phyloP scores from a whole-genome alignment of 2,888 invertebrate species.

The Sepiola atlantica region DNA sequence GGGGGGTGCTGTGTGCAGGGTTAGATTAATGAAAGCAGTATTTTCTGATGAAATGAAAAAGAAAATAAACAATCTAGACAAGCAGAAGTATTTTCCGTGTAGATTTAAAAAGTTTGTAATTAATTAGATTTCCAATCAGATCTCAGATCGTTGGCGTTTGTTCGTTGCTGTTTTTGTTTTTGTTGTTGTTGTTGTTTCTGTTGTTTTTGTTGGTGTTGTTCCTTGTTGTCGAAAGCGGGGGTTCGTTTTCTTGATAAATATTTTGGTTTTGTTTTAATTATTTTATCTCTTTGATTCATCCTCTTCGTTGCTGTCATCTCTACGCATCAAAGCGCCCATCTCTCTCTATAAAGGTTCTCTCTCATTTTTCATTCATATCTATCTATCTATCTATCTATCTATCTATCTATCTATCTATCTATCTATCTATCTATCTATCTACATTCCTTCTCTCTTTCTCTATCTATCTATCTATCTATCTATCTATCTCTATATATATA shows the following conservation, averaged over 20 bases:
- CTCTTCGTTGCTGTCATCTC: too few relatives aligned
- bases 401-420: too few relatives aligned
- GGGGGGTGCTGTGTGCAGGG: too few relatives aligned
- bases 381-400: neutral
- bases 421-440: too few relatives aligned
- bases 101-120: conserved; percentile 32
- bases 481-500: too few relatives aligned
- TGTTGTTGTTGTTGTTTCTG: neutral
- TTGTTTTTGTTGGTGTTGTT: neutral
- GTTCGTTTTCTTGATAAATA: neutral
- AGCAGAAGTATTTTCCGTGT: neutral
- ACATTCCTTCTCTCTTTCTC: too few relatives aligned
- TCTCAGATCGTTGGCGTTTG: neutral
- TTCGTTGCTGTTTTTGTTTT: neutral
- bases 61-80: neutral
- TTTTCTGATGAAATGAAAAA: neutral
- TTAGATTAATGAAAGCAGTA: neutral
- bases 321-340: too few relatives aligned
- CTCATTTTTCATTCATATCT: neutral
- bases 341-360: neutral
- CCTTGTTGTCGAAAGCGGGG: too few relatives aligned
- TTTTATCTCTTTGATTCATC: neutral
- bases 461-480: too few relatives aligned
- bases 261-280: neutral
- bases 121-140: conserved; percentile 32